Conservation (phyloP, 2,888 invertebrate species). For the Acanthopleura granulata region DNA sequence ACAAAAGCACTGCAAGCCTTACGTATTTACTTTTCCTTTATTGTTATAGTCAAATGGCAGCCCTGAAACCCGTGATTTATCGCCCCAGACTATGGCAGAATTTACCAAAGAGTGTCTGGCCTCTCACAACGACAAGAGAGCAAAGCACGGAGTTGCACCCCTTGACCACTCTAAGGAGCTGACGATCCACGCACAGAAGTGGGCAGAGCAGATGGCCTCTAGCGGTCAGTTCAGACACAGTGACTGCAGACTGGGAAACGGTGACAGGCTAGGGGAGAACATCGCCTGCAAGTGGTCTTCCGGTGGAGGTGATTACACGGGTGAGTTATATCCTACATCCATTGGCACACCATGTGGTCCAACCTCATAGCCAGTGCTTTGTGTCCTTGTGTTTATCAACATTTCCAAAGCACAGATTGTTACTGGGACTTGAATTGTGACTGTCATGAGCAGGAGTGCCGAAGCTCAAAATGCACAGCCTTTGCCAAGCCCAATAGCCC, state of each 20-base stretch:
- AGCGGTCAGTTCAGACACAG: conserved; percentile 82
- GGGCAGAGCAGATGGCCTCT: conserved; percentile 89
- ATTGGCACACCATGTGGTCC: no score
- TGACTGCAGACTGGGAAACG: conserved; percentile 80
- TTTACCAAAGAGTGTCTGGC: conserved; percentile 57
- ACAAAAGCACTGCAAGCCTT: no score
- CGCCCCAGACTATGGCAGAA: conserved; percentile 73
- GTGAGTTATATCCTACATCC: conserved; percentile 34
- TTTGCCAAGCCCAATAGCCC: no score
- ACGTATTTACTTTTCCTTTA: no score
- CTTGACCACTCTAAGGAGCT: conserved; percentile 62
- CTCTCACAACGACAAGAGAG: conserved; percentile 51
- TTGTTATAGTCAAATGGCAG: no score
- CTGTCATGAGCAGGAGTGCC: no score
- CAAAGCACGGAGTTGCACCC: conserved; percentile 47
- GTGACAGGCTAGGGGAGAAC: conserved; percentile 73
- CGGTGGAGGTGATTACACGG: conserved; percentile 56
- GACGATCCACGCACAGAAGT: conserved; percentile 76
- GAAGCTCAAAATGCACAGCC: no score
- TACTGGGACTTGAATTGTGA: no score
- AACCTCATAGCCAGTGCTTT: no score
- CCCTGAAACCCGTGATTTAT: conserved; percentile 59
- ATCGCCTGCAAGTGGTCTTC: conserved; percentile 64
- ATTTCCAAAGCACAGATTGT: no score
- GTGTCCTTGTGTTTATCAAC: no score